These are phyloP conservation scores for Strix occidentalis DNA, from an alignment of 2,797 vertebrate species.

Conservation along the genomic window DNA sequence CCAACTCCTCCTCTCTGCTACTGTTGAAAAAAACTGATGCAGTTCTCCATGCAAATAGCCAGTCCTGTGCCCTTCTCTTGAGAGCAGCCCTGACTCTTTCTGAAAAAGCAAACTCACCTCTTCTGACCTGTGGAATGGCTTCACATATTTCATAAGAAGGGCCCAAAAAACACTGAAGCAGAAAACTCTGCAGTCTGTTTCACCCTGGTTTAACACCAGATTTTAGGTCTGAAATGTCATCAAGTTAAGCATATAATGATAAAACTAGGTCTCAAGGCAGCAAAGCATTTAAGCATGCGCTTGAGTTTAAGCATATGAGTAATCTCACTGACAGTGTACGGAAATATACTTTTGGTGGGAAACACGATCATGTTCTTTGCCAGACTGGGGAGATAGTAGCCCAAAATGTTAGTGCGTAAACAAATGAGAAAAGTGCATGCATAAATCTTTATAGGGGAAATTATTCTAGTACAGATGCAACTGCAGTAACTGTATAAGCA, in stretches of 20 bases:
- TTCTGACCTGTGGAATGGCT: not conserved
- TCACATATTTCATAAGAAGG: not conserved
- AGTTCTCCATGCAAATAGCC: not conserved
- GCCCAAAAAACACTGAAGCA: constrained; percentile 7
- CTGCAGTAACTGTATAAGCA: not conserved
- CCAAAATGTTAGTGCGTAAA: not conserved
- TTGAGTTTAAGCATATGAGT: not conserved
- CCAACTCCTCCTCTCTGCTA: not conserved
- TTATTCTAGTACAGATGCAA: not conserved
- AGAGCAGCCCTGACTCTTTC: not conserved
- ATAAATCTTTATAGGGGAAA: not conserved
- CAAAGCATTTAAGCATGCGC: constrained; percentile 5
- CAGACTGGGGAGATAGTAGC: not conserved
- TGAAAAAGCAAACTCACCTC: not conserved
- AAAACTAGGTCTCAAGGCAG: constrained; percentile 20
- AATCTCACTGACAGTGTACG: not conserved
- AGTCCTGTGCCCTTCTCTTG: not conserved
- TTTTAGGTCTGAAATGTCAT: constrained; percentile 50
- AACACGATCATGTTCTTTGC: not conserved
- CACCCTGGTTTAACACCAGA: constrained; percentile 34
- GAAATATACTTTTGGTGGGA: not conserved
- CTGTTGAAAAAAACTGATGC: not conserved
- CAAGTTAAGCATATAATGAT: constrained; percentile 27
- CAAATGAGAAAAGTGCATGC: not conserved
- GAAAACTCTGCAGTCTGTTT: not conserved